phyloP scores from a whole-genome alignment of 2,113 vertebrate species.

The Lophotis ruficrista region DNA sequence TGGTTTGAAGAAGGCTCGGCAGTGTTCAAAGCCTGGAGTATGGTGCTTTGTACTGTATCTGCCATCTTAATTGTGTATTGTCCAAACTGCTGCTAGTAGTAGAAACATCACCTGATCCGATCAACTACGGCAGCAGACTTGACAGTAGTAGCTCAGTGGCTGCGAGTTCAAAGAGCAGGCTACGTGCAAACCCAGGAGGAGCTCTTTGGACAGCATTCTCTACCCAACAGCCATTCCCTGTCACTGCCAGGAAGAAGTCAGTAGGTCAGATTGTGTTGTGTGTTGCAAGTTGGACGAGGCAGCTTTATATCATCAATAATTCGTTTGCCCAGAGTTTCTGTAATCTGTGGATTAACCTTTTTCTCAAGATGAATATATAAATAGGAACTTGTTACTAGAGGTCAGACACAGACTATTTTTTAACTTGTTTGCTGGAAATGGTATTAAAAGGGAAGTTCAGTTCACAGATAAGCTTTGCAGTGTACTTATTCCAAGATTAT shows the following conservation, averaged over 20 bases:
- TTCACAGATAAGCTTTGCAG: constrained; percentile 37
- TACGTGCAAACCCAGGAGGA: not conserved
- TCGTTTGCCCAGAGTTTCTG: not conserved
- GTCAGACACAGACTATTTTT: constrained; percentile 44
- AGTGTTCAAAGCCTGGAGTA: not conserved
- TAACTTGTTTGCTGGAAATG: constrained; percentile 38
- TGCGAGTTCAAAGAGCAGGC: not conserved
- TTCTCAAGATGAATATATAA: not conserved
- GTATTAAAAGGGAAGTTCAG: constrained; percentile 52
- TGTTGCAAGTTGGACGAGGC: not conserved
- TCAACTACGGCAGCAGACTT: rapidly evolving
- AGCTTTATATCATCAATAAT: not conserved
- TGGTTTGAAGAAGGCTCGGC: not conserved
- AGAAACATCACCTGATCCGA: not conserved
- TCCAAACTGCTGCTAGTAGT: not conserved
- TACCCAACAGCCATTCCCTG: not conserved
- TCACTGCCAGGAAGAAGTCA: not conserved
- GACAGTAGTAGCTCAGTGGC: not conserved
- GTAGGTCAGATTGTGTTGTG: not conserved
- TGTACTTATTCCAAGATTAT: constrained; percentile 15
- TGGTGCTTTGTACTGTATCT: not conserved
- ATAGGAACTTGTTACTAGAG: constrained; percentile 3
- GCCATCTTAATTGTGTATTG: not conserved
- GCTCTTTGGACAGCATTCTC: not conserved
- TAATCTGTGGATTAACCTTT: constrained; percentile 52